Percentiles rank a stretch among this genome's conserved stretches.
Conservation (phyloP, 2,888 invertebrate species). For the Ferdinandea cuprea region DNA sequence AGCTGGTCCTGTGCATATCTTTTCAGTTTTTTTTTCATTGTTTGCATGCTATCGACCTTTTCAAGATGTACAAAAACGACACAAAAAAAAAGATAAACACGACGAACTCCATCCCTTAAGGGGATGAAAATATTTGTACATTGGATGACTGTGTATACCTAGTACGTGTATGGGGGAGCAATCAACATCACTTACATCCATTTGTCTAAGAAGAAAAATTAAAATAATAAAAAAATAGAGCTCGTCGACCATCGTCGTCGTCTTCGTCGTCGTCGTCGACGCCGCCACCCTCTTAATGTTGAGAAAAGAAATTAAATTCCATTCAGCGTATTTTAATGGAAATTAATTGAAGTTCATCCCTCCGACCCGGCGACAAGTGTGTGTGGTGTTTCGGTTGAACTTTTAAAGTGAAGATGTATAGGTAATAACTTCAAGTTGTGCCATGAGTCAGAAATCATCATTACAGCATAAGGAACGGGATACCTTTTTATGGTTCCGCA, state of each 20-base stretch:
- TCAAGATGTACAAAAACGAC: background rate
- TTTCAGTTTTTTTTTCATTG: slow-evolving; percentile 7
- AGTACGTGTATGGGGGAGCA: slow-evolving; percentile 11
- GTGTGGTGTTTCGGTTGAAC: slow-evolving; percentile 25
- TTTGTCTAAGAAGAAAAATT: slow-evolving; percentile 56
- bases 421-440: slow-evolving; percentile 18
- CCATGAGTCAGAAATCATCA: slow-evolving; percentile 22
- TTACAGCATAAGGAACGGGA: background rate
- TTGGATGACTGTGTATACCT: background rate
- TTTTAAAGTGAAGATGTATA: slow-evolving; percentile 26
- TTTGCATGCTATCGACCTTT: slow-evolving; percentile 54
- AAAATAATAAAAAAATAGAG: slow-evolving; percentile 30
- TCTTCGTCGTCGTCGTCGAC: background rate
- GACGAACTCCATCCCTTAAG: slow-evolving; percentile 25
- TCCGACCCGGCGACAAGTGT: slow-evolving; percentile 4
- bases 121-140: slow-evolving; percentile 55
- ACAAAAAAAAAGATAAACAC: slow-evolving; percentile 1
- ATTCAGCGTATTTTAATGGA: slow-evolving; percentile 79
- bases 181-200: slow-evolving; percentile 68
- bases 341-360: slow-evolving; percentile 78
- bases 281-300: slow-evolving; percentile 41
- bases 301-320: slow-evolving; percentile 78
- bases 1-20: slow-evolving; percentile 6
- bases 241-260: background rate
- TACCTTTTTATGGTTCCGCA: background rate